Percentiles rank a stretch among this genome's conserved stretches.
phyloP scores from a whole-genome alignment of 2,797 vertebrate genomes.

The Microctenopoma lineatum region DNA sequence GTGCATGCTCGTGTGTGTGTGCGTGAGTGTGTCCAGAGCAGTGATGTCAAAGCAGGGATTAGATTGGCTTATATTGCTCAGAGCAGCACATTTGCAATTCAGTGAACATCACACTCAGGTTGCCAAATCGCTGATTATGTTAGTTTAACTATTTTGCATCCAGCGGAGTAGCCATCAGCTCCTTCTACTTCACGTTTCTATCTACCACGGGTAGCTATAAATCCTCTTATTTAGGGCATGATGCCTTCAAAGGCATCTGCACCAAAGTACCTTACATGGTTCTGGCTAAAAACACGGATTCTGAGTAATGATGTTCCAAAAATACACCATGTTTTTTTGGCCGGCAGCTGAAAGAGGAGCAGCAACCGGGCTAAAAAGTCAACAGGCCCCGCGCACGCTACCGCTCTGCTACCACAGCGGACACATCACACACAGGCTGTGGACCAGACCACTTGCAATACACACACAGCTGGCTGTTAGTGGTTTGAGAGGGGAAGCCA shows the following conservation, averaged over 20 bases:
- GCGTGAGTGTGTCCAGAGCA: slow-evolving; percentile 54
- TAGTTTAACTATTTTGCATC: slow-evolving; percentile 61
- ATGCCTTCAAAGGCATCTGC: slow-evolving; percentile 35
- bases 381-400: slow-evolving; percentile 60
- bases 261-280: slow-evolving; percentile 32
- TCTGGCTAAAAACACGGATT: slow-evolving; percentile 37
- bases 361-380: slow-evolving; percentile 58
- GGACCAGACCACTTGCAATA: slow-evolving; percentile 74
- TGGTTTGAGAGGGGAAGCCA: slow-evolving; percentile 74
- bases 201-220: background rate
- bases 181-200: slow-evolving; percentile 26
- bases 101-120: slow-evolving; percentile 51
- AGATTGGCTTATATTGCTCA: slow-evolving; percentile 70
- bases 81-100: slow-evolving; percentile 70
- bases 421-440: slow-evolving; percentile 74
- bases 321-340: slow-evolving; percentile 66
- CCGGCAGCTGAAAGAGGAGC: slow-evolving; percentile 47
- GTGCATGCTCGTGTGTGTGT: slow-evolving; percentile 16
- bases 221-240: slow-evolving; percentile 18
- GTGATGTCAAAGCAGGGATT: slow-evolving; percentile 75
- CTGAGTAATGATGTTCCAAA: slow-evolving; percentile 64
- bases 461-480: slow-evolving; percentile 79
- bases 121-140: slow-evolving; percentile 70
- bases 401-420: slow-evolving; percentile 69
- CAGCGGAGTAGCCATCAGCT: slow-evolving; percentile 9